These are phyloP conservation scores for Hipposideros larvatus DNA, from an alignment of 2,797 vertebrate genomes.

Conservation along the genomic window DNA sequence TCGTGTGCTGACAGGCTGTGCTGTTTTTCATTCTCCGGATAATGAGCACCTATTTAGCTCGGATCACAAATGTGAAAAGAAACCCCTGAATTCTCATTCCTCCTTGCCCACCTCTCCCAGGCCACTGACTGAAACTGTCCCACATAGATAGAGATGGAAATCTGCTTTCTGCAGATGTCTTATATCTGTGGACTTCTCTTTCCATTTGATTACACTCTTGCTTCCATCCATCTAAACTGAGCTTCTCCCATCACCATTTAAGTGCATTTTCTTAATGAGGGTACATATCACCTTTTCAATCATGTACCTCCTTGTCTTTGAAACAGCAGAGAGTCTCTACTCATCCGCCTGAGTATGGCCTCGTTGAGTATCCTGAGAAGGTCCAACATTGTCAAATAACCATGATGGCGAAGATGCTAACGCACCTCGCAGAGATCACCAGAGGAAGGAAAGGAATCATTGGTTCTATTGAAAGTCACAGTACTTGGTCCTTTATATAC, in stretches of 20 bases:
- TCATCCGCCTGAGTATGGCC: neutral
- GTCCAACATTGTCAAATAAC: conserved; percentile 15
- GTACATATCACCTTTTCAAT: neutral
- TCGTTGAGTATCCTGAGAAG: neutral
- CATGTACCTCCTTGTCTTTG: neutral
- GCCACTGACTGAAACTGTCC: neutral
- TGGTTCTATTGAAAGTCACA: neutral
- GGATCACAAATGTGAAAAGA: neutral
- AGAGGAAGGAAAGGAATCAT: neutral
- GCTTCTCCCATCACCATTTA: neutral
- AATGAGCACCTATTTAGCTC: neutral
- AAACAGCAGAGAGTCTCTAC: neutral
- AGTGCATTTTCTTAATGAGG: neutral
- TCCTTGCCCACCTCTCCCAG: neutral
- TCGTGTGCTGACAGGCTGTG: neutral
- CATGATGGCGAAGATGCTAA: neutral
- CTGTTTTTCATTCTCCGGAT: neutral
- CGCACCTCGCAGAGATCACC: neutral
- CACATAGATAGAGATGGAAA: neutral
- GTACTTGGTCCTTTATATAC: neutral
- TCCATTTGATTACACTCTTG: neutral
- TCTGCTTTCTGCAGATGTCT: neutral
- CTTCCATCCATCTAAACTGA: neutral
- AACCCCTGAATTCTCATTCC: neutral
- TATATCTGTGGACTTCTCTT: neutral